These are phyloP conservation scores for Periophthalmus magnuspinnatus DNA, from an alignment of 2,797 vertebrate genomes.

Conservation along the genomic window DNA sequence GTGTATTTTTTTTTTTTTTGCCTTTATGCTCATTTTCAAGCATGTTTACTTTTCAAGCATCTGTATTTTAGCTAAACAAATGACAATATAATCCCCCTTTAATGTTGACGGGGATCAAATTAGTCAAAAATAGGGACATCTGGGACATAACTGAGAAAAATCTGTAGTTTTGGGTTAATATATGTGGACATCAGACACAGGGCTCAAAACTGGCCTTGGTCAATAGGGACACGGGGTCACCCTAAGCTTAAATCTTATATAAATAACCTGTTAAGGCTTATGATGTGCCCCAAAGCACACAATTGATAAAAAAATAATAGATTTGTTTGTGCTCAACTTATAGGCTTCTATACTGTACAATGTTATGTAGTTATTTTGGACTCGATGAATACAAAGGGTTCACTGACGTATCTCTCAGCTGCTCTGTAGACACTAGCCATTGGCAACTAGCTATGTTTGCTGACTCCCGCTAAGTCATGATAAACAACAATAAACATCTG, in stretches of 20 bases:
- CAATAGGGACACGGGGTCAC: no score
- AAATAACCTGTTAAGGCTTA: not conserved
- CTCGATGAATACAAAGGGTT: constrained; percentile 84
- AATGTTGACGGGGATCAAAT: no score
- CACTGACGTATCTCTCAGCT: constrained; percentile 51
- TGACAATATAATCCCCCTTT: no score
- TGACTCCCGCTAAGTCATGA: constrained; percentile 12
- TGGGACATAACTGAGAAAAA: no score
- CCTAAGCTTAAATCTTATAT: not conserved
- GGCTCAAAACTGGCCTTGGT: no score
- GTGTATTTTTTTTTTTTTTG: no score
- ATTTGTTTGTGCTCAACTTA: not conserved
- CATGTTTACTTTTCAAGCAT: no score
- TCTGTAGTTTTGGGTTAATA: no score
- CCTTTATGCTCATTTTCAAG: no score
- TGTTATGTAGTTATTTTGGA: constrained; percentile 77
- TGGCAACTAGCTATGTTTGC: constrained; percentile 27
- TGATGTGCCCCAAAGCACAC: not conserved
- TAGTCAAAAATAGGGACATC: no score
- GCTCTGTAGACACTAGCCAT: constrained; percentile 47
- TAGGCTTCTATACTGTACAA: not conserved
- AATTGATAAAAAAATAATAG: not conserved
- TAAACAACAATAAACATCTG: constrained; percentile 15
- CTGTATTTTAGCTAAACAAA: no score
- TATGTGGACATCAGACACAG: no score